Evolutionary conservation across 2,113 vertebrate genomes (phyloP), one percentile per base, ranked within the genome.

Genomic region (Dromaius novaehollandiae): DNA sequence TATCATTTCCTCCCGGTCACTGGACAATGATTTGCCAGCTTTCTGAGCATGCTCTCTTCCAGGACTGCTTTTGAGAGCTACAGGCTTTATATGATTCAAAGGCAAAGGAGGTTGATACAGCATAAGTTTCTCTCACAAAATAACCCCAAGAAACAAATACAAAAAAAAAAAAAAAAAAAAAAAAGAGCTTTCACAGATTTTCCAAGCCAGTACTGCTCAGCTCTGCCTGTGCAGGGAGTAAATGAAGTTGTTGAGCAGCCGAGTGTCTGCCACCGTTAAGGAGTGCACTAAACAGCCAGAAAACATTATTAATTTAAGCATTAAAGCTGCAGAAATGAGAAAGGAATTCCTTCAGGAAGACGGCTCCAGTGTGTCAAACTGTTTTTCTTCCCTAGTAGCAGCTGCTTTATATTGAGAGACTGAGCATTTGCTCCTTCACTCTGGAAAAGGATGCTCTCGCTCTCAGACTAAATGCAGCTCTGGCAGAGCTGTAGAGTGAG

Each of bases 1-100:
- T 94, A 98, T 98, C 98, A 98, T 99, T 98, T 98, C 97, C 98
- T 98, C 98, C 90, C 93, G 97, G 98, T 98, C 98, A 98, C 98
- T 98, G 98, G 98, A 98, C 98, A 98, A 98, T 96, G 98, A 98
- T 98, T 98, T 98, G 98, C 97, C 98, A 98, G 98, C 97, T 97
- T 93, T 98, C 98, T 98, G 98, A 98, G 98, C 98, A 99, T 98
- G 98, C 98, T 98, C 98, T 92, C 96, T 98, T 98, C 97, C 97
- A 98, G 91, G 93, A 96, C 89, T 93, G 96, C 96, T 97, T 97
- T 92, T 97, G 95, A 93, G 58, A 98, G 97, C 97, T 94, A 98
- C 93, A 96, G 93, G 94, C 96, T 94, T 97, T 92, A 90, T 91
- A 94, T 22, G 90, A 96, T 93, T 96, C 94, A 95, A 94, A 97